Evolutionary conservation across 2,797 vertebrate species (phyloP).

Genomic region (Astyanax mexicanus): DNA sequence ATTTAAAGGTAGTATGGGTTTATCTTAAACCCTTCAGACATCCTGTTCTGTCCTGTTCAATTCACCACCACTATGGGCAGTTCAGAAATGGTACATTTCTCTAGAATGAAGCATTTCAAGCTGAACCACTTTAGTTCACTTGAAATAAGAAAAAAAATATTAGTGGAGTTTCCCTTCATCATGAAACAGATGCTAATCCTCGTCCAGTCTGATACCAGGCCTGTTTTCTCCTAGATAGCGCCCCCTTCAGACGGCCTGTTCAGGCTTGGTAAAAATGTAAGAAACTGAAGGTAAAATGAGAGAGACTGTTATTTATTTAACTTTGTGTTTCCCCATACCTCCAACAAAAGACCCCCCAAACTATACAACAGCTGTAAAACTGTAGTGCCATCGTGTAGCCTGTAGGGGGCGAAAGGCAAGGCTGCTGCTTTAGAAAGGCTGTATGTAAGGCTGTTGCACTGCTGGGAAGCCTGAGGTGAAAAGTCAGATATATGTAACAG

Average conservation of each 20-base stretch:
- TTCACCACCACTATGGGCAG: no score
- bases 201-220: background rate
- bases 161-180: no score
- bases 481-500: conserved; percentile 21
- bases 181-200: background rate
- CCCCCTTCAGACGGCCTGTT: background rate
- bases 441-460: conserved; percentile 54
- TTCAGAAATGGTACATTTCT: no score
- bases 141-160: no score
- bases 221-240: background rate
- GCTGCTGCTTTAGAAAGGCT: conserved; percentile 12
- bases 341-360: background rate
- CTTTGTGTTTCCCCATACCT: background rate
- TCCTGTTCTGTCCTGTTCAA: no score
- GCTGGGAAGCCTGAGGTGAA: background rate
- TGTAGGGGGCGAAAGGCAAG: no score
- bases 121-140: no score
- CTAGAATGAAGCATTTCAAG: no score
- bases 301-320: conserved; percentile 29
- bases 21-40: no score
- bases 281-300: background rate
- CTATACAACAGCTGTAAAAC: conserved; percentile 3
- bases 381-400: conserved; percentile 17
- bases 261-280: background rate
- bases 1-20: no score